phyloP scores from a whole-genome alignment of 2,113 vertebrate genomes.

The Isurus oxyrinchus region DNA sequence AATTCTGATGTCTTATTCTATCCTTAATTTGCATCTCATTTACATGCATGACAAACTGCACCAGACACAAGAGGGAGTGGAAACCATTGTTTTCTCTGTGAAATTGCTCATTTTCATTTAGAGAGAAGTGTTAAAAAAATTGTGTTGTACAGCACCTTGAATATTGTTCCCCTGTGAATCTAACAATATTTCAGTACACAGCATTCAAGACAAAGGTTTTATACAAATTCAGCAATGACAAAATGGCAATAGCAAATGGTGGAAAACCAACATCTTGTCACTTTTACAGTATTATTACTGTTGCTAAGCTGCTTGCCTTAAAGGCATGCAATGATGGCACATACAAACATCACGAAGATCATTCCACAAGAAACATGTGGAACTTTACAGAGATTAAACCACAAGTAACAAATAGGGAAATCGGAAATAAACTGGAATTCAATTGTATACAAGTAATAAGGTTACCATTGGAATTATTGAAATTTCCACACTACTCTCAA shows the following conservation, averaged over 20 bases:
- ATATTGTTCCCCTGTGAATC: slow-evolving; percentile 38
- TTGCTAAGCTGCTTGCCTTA: slow-evolving; percentile 25
- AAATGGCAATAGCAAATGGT: slow-evolving; percentile 59
- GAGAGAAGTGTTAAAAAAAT: slow-evolving; percentile 43
- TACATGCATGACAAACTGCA: not conserved
- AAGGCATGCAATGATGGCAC: slow-evolving; percentile 37
- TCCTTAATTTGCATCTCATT: not conserved
- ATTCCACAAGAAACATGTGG: slow-evolving; percentile 31
- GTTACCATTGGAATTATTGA: slow-evolving; percentile 31
- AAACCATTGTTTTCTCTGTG: slow-evolving; percentile 48
- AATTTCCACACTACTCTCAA: slow-evolving; percentile 34
- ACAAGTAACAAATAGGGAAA: slow-evolving; percentile 25
- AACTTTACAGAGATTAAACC: slow-evolving; percentile 37
- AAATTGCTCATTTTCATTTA: slow-evolving; percentile 44
- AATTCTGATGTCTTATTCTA: not conserved
- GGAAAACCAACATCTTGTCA: slow-evolving; percentile 58
- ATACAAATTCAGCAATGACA: slow-evolving; percentile 73
- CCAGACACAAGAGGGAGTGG: slow-evolving; percentile 37
- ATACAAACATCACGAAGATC: slow-evolving; percentile 32
- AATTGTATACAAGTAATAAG: slow-evolving; percentile 35
- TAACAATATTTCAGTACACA: not conserved
- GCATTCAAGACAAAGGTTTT: slow-evolving; percentile 56
- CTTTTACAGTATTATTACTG: slow-evolving; percentile 22
- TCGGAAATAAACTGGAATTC: slow-evolving; percentile 29
- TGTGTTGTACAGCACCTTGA: slow-evolving; percentile 44